Evolutionary conservation across 2,113 vertebrate species (phyloP).

Genomic region (Pollachius pollachius): DNA sequence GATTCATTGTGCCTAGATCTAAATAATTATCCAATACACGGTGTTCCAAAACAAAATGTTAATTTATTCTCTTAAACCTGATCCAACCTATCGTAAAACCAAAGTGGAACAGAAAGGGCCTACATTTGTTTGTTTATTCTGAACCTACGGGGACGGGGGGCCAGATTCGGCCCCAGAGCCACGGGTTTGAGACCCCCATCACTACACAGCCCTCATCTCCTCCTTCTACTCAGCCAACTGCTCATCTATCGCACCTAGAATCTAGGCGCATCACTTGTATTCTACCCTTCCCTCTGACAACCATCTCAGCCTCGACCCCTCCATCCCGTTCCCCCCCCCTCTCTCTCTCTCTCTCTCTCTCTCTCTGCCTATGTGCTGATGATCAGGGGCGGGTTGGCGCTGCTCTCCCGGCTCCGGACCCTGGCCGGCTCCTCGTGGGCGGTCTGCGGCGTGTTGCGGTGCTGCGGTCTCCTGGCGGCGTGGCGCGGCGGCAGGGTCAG

Average conservation of each 20-base stretch:
- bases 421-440: conserved; percentile 44
- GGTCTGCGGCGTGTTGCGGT: conserved; percentile 63
- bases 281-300: background rate
- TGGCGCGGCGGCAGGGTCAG: conserved; percentile 70
- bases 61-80: no score
- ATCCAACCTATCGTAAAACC: no score
- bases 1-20: no score
- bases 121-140: no score
- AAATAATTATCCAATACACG: no score
- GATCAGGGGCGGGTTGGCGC: conserved; percentile 40
- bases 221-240: background rate
- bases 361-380: conserved; percentile 31
- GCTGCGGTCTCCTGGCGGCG: conserved; percentile 61
- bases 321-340: background rate
- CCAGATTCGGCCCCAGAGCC: no score
- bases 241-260: background rate
- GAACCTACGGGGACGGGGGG: no score
- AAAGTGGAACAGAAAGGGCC: no score
- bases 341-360: background rate
- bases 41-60: no score
- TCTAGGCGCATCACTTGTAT: no score
- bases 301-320: background rate
- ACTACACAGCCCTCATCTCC: background rate
- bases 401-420: conserved; percentile 60
- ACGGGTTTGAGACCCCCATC: no score